These are phyloP conservation scores for Mormoops blainvillei DNA, from an alignment of 2,113 vertebrate species.

Conservation along the genomic window DNA sequence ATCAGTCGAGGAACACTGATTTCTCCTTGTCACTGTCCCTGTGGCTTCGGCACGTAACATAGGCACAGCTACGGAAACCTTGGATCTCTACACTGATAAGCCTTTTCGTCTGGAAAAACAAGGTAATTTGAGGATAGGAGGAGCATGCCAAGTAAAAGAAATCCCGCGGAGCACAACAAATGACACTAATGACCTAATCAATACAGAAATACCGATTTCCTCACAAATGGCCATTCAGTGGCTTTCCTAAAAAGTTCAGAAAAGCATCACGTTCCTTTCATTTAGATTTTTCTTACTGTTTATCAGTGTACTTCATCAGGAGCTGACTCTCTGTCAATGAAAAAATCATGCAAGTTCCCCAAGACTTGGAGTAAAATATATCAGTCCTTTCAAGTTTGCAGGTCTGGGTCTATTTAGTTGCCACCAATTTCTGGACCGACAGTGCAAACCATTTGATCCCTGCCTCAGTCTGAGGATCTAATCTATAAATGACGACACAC, in stretches of 20 bases:
- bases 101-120: not conserved
- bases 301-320: not conserved
- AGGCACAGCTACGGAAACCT: not conserved
- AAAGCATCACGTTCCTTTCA: not conserved
- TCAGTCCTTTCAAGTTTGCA: not conserved
- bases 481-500: not conserved
- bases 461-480: not conserved
- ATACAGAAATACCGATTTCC: conserved; percentile 35
- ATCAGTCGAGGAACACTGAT: not conserved
- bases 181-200: conserved; percentile 34
- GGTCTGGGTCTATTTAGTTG: not conserved
- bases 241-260: not conserved
- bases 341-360: not conserved
- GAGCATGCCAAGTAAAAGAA: not conserved
- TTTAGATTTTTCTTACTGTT: not conserved
- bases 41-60: not conserved
- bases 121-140: not conserved
- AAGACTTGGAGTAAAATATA: not conserved
- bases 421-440: not conserved
- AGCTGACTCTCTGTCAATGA: not conserved
- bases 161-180: not conserved
- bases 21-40: not conserved
- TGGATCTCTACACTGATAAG: not conserved
- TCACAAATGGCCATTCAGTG: not conserved
- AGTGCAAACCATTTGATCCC: not conserved